These are phyloP conservation scores for Byasa hedistus DNA, from an alignment of 2,888 invertebrate genomes.

Conservation along the genomic window DNA sequence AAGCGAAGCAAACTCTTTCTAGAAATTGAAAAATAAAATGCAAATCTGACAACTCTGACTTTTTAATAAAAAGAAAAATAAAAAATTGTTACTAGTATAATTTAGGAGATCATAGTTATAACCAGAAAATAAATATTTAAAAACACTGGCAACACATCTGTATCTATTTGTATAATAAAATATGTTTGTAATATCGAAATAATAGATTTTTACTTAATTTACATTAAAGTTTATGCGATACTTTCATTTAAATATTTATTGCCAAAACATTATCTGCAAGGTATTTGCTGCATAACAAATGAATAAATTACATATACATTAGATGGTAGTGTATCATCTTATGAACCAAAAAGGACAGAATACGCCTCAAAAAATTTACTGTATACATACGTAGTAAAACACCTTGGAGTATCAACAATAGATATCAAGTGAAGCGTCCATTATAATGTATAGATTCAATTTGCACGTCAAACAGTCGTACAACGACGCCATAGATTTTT, in stretches of 20 bases:
- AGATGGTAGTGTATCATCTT: neutral
- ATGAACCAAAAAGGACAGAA: neutral
- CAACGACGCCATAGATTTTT: slow-evolving; percentile 18
- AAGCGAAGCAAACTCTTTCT: neutral
- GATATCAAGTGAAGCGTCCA: neutral
- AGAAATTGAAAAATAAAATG: no score
- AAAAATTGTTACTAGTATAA: no score
- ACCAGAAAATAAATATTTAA: neutral
- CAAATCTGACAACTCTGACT: no score
- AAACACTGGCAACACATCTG: neutral
- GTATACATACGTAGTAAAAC: neutral
- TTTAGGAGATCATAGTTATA: neutral
- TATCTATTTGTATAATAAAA: no score
- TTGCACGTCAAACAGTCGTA: slow-evolving; percentile 2
- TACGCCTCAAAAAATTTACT: neutral
- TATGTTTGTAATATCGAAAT: no score
- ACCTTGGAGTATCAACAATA: neutral
- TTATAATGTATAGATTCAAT: slow-evolving; percentile 2
- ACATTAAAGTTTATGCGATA: no score
- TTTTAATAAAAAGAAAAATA: no score
- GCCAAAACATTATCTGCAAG: no score
- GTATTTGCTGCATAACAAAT: no score
- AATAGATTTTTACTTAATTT: no score
- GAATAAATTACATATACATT: no score
- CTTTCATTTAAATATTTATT: no score